Evolutionary conservation across 92 coral and sea anemone genomes (phyloP).

Genomic region (Micromussa lordhowensis): DNA sequence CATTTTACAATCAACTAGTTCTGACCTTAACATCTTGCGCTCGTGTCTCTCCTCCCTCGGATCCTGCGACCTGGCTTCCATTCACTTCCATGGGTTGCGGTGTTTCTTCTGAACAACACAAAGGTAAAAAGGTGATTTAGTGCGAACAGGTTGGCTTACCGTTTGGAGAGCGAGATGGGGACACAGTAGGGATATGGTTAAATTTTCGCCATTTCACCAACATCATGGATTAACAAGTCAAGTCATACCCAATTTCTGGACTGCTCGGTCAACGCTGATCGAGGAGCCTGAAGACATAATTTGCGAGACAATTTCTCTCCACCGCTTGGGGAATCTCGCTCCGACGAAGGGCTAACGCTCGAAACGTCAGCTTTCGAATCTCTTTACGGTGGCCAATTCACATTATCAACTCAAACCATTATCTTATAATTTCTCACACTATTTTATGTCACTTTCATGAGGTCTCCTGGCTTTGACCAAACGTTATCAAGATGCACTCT

Average conservation of each 20-base stretch:
- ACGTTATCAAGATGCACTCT: neutral
- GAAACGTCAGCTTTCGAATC: too few relatives aligned
- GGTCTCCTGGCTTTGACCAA: neutral
- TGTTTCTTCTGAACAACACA: slow-evolving; percentile 21
- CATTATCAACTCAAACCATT: too few relatives aligned
- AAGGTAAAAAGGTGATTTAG: neutral
- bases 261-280: neutral
- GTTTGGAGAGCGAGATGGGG: neutral
- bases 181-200: neutral
- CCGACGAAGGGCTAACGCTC: too few relatives aligned
- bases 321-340: too few relatives aligned
- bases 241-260: neutral
- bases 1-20: neutral
- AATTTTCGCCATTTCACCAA: too few relatives aligned
- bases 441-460: too few relatives aligned
- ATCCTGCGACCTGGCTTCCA: slow-evolving; percentile 16
- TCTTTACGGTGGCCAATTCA: too few relatives aligned
- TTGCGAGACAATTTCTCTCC: neutral
- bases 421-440: neutral
- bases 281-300: neutral
- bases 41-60: slow-evolving; percentile 29
- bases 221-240: too few relatives aligned
- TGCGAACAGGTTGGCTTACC: neutral
- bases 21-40: slow-evolving; percentile 33
- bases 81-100: slow-evolving; percentile 48